Percentiles rank a stretch among this genome's conserved stretches.
Conservation (phyloP, 2,113 vertebrate genomes). For the Oxyura jamaicensis region DNA sequence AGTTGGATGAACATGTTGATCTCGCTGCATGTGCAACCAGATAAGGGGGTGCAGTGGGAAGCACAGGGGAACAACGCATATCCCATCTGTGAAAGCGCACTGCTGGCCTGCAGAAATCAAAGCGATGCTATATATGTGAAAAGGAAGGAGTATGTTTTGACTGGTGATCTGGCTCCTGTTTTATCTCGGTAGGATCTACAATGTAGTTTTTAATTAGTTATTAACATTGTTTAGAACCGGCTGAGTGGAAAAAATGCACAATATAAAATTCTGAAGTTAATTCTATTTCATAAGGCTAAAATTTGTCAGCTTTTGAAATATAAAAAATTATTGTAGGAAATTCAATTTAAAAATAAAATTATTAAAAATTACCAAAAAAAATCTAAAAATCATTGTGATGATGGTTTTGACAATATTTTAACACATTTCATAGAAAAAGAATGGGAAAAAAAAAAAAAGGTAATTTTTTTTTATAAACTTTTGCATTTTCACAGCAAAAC, state of each 20-base stretch:
- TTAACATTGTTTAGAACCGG: neutral
- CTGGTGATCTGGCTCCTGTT: neutral
- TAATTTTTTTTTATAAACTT: neutral
- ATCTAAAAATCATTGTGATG: neutral
- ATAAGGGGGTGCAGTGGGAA: neutral
- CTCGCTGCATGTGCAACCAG: neutral
- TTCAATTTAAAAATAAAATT: neutral
- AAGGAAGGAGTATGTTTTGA: neutral
- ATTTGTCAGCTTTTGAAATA: neutral
- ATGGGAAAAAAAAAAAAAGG: neutral
- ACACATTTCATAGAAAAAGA: neutral
- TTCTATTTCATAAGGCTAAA: neutral
- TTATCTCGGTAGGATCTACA: neutral
- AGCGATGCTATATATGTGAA: neutral
- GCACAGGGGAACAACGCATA: neutral
- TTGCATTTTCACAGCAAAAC: neutral
- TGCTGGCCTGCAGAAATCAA: neutral
- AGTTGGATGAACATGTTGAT: neutral
- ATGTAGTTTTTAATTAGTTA: neutral
- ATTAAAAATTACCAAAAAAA: neutral
- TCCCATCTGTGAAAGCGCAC: neutral
- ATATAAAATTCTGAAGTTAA: neutral
- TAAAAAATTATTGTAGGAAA: neutral
- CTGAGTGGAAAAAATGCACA: neutral
- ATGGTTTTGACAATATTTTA: slow-evolving; percentile 11